These are phyloP conservation scores for Eutrigla gurnardus DNA, from an alignment of 2,797 vertebrate species.

Conservation along the genomic window DNA sequence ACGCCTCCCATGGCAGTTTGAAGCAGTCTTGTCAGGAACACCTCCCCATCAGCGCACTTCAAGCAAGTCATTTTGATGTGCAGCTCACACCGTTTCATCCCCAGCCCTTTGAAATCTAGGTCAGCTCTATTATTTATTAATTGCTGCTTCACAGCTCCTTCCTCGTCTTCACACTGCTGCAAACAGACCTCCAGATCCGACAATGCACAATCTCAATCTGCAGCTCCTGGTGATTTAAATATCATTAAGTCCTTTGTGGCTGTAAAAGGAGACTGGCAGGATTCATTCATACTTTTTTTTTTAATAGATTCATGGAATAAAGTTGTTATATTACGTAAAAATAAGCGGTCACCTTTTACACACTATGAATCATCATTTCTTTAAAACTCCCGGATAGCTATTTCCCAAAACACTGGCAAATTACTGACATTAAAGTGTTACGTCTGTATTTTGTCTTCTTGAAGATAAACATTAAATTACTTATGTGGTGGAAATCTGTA, in stretches of 20 bases:
- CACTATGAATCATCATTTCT: slow-evolving; percentile 18
- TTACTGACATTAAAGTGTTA: not conserved
- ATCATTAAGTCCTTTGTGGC: slow-evolving; percentile 67
- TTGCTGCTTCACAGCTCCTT: slow-evolving; percentile 71
- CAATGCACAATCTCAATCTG: slow-evolving; percentile 39
- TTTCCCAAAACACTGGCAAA: not conserved
- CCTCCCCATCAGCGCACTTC: slow-evolving; percentile 58
- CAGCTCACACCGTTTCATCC: slow-evolving; percentile 66
- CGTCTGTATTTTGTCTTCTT: not conserved
- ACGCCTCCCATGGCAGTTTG: slow-evolving; percentile 62
- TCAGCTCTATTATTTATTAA: slow-evolving; percentile 84
- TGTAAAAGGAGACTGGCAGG: slow-evolving; percentile 36
- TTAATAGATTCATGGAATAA: no score
- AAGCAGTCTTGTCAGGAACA: slow-evolving; percentile 67
- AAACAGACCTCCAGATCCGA: slow-evolving; percentile 45
- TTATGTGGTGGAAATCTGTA: not conserved
- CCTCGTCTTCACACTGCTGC: slow-evolving; percentile 50
- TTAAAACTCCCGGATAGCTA: not conserved
- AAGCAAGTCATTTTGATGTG: slow-evolving; percentile 65
- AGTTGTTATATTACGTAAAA: no score
- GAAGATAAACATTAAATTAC: not conserved
- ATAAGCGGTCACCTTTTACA: not conserved
- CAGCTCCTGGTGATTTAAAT: slow-evolving; percentile 37
- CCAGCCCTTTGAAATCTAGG: slow-evolving; percentile 80
- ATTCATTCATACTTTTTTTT: no score